phyloP scores from a whole-genome alignment of 1,140 invertebrate species.

The Sipha flava region DNA sequence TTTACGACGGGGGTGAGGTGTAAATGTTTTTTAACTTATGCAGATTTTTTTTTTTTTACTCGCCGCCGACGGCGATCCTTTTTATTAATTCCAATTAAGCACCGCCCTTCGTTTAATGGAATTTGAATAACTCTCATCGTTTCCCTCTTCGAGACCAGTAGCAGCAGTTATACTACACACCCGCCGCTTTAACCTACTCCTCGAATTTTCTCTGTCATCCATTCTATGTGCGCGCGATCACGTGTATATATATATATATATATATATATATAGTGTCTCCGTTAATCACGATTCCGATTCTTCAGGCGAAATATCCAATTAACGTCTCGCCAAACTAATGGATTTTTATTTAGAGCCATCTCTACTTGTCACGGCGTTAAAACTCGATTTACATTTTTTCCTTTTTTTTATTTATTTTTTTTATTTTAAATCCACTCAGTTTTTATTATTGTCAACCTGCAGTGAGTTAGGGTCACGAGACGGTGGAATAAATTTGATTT shows the following conservation, averaged over 20 bases:
- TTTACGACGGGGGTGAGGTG: neutral
- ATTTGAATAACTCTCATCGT: slow-evolving; percentile 30
- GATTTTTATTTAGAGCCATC: slow-evolving; percentile 27
- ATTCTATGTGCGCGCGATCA: too few relatives aligned
- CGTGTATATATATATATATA: neutral
- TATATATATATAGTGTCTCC: neutral
- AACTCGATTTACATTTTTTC: slow-evolving; percentile 30
- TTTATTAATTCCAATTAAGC: slow-evolving; percentile 30
- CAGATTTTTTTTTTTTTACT: slow-evolving; percentile 17
- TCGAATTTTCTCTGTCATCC: neutral
- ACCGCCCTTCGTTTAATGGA: slow-evolving; percentile 25
- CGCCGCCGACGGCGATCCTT: neutral
- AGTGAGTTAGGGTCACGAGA: neutral
- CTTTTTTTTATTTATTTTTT: neutral
- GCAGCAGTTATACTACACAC: neutral
- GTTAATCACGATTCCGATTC: slow-evolving; percentile 33
- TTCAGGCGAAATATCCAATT: slow-evolving; percentile 31
- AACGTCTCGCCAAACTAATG: slow-evolving; percentile 28
- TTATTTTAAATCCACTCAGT: slow-evolving; percentile 25
- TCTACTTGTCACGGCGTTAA: slow-evolving; percentile 27
- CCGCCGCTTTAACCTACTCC: neutral
- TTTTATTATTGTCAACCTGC: slow-evolving; percentile 31
- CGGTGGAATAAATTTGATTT: neutral
- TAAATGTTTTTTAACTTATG: slow-evolving; percentile 30
- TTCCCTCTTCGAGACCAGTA: neutral